These are phyloP conservation scores for Entomyzon cyanotis DNA, from an alignment of 2,113 vertebrate genomes.

Conservation along the genomic window DNA sequence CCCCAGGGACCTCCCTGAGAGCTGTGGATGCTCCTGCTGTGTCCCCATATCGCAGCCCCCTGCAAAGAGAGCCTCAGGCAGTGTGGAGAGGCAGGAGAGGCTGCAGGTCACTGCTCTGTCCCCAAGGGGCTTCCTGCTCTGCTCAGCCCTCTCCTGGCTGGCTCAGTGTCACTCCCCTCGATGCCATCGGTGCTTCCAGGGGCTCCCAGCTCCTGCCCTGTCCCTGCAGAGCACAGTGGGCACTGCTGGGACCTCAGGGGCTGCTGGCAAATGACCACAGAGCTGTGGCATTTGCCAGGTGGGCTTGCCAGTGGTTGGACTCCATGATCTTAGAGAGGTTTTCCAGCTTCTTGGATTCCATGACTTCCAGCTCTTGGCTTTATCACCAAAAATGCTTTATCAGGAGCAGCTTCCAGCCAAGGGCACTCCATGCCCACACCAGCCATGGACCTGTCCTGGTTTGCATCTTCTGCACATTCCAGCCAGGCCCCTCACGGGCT, in stretches of 20 bases:
- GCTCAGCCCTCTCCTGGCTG: background rate
- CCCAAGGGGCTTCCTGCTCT: background rate
- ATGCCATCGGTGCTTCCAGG: background rate
- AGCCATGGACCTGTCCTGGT: background rate
- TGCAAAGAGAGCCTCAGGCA: background rate
- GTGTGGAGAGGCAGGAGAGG: background rate
- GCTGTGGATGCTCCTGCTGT: background rate
- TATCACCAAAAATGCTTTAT: background rate
- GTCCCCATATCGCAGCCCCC: background rate
- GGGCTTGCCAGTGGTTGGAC: background rate
- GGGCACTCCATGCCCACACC: background rate
- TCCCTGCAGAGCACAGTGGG: background rate
- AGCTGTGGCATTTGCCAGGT: background rate
- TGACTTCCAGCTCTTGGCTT: background rate
- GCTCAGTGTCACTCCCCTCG: accelerated
- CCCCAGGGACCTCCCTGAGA: background rate
- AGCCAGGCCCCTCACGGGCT: background rate
- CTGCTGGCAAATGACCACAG: background rate
- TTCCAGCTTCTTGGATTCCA: background rate
- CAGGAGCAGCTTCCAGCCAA: background rate
- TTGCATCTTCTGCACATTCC: background rate
- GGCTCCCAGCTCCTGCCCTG: background rate
- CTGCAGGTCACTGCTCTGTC: background rate
- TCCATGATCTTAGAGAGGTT: background rate
- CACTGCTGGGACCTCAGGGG: background rate